These are phyloP conservation scores for Barnardius zonarius DNA, from an alignment of 2,113 vertebrate species.

Conservation along the genomic window DNA sequence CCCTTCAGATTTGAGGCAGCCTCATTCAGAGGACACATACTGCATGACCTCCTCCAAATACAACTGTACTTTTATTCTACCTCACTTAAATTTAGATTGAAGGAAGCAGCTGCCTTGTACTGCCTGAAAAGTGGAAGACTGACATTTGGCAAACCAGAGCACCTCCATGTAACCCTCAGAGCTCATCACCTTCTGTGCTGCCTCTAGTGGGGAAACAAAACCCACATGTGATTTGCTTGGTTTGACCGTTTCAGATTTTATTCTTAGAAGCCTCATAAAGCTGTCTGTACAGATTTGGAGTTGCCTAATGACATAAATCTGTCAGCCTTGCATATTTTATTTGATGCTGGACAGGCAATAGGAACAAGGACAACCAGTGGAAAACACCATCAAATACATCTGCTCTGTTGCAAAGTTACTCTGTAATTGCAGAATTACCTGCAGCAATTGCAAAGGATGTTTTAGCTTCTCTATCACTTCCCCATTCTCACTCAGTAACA, in stretches of 20 bases:
- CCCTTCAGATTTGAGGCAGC: neutral
- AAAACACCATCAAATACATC: neutral
- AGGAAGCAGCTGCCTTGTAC: neutral
- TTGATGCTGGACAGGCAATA: neutral
- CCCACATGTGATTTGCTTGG: neutral
- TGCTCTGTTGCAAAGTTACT: constrained; percentile 31
- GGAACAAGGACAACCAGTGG: neutral
- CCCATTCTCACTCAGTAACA: neutral
- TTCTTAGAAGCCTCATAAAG: constrained; percentile 35
- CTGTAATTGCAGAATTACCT: neutral
- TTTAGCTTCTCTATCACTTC: neutral
- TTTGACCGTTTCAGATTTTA: neutral
- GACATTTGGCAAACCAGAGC: neutral
- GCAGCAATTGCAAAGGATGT: neutral
- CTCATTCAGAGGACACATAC: neutral
- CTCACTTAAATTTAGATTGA: neutral
- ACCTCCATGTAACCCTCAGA: neutral
- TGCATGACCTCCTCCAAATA: neutral
- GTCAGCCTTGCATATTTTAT: neutral
- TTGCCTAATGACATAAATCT: constrained; percentile 25
- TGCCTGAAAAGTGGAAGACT: neutral
- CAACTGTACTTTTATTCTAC: neutral
- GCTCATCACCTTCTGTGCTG: neutral
- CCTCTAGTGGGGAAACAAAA: neutral
- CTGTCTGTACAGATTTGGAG: neutral